phyloP scores from a whole-genome alignment of 2,797 vertebrate genomes.

The Luscinia luscinia region DNA sequence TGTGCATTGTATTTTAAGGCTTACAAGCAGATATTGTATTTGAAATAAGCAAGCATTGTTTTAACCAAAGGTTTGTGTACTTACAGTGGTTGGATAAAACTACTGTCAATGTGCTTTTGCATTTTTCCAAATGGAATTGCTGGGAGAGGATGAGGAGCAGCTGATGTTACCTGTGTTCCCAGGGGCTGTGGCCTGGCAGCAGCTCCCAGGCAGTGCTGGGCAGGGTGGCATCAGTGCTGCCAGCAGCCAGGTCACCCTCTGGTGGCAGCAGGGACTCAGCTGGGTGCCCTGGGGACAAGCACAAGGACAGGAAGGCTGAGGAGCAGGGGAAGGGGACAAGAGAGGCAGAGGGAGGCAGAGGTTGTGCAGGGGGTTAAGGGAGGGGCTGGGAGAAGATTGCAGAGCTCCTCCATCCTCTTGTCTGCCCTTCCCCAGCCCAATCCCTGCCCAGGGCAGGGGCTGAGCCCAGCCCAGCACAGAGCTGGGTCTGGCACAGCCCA shows the following conservation, averaged over 20 bases:
- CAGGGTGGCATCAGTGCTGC: neutral
- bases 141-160: too few relatives aligned
- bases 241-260: neutral
- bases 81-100: too few relatives aligned
- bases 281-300: neutral
- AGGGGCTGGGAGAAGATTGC: neutral
- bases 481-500: rapidly evolving
- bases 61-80: too few relatives aligned
- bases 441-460: neutral
- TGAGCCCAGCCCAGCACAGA: neutral
- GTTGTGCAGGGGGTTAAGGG: too few relatives aligned
- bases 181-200: neutral
- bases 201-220: neutral
- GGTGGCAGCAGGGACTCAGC: neutral
- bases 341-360: neutral
- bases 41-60: too few relatives aligned
- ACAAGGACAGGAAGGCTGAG: neutral
- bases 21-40: too few relatives aligned
- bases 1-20: too few relatives aligned
- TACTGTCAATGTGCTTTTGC: too few relatives aligned
- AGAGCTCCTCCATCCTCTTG: neutral
- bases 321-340: neutral
- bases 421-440: neutral
- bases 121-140: too few relatives aligned
- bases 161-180: too few relatives aligned